These are phyloP conservation scores for Pterobdella sp. DNA, from an alignment of 2,888 invertebrate species.

Conservation along the genomic window DNA sequence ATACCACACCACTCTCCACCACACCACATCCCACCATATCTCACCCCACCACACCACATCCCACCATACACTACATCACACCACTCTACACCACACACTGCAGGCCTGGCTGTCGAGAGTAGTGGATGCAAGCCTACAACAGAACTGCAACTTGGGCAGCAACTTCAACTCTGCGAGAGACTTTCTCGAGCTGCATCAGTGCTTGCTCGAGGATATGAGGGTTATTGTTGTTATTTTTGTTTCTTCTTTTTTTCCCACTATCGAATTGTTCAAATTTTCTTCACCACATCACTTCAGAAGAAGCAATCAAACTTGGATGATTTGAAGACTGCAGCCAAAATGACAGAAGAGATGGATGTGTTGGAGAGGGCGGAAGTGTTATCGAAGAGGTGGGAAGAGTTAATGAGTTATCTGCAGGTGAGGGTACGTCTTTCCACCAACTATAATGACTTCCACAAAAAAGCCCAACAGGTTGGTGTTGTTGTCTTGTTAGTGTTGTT, in stretches of 20 bases:
- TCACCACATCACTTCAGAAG: constrained; percentile 1
- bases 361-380: constrained; percentile 47
- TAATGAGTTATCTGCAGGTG: constrained; percentile 46
- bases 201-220: constrained; percentile 65
- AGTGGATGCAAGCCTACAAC: constrained; percentile 65
- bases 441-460: constrained; percentile 66
- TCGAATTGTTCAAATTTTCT: not conserved
- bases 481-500: too few species aligned
- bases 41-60: not conserved
- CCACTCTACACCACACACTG: constrained; percentile 47
- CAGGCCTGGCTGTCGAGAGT: constrained; percentile 68
- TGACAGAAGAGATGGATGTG: constrained; percentile 38
- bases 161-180: constrained; percentile 57
- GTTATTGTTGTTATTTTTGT: constrained; percentile 50
- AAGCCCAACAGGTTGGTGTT: constrained; percentile 60
- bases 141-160: constrained; percentile 66
- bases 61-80: constrained; percentile 52
- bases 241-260: not conserved
- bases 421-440: constrained; percentile 62
- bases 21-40: too few species aligned
- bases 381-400: constrained; percentile 48
- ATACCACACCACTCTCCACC: not conserved
- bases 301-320: constrained; percentile 9
- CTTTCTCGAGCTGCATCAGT: constrained; percentile 66
- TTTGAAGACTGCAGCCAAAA: constrained; percentile 1